Evolutionary conservation across 2,113 vertebrate genomes (phyloP).

Genomic region (Onychostoma macrolepis): DNA sequence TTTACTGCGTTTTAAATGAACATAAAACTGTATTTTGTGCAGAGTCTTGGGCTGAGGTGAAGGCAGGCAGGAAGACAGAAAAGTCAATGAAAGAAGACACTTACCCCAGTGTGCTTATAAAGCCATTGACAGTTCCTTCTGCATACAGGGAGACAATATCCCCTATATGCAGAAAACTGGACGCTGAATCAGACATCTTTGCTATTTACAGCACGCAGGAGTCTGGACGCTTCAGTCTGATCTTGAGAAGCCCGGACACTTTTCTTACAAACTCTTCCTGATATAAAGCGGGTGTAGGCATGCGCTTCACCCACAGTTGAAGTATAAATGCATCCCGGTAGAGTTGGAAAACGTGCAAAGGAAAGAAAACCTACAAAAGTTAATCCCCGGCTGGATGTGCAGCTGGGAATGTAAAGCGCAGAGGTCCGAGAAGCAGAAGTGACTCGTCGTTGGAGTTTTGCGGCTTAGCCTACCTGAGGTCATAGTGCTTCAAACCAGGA

Average conservation of each 20-base stretch:
- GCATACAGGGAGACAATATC: constrained; percentile 93
- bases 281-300: constrained; percentile 15
- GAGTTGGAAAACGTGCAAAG: neutral
- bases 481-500: constrained; percentile 58
- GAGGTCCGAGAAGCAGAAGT: neutral
- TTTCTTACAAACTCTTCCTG: constrained; percentile 55
- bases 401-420: neutral
- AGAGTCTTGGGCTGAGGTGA: neutral
- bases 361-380: neutral
- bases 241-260: constrained; percentile 20
- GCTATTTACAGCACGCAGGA: constrained; percentile 44
- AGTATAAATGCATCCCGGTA: constrained; percentile 16
- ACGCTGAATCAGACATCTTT: constrained; percentile 89
- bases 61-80: neutral
- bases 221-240: neutral
- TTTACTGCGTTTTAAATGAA: neutral
- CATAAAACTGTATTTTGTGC: neutral
- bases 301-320: neutral
- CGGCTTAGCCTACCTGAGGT: constrained; percentile 25
- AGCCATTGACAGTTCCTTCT: constrained; percentile 89
- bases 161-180: constrained; percentile 92
- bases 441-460: neutral
- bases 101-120: constrained; percentile 95
- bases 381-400: neutral
- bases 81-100: constrained; percentile 53